Evolutionary conservation across 30 jellyfish, hydroid and myxozoan species (phyloP).

Genomic region (Euphysa ruthae): DNA sequence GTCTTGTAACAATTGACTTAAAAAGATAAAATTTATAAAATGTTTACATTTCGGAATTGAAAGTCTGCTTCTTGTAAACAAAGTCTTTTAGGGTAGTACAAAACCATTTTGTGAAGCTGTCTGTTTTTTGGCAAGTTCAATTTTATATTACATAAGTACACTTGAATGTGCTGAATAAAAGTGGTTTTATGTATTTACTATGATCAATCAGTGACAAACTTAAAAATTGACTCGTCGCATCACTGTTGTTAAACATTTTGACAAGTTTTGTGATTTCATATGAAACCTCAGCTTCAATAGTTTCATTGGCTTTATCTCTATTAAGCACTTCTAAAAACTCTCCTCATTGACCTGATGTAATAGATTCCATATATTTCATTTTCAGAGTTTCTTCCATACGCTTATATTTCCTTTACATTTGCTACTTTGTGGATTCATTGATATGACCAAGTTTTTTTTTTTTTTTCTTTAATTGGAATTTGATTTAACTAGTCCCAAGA

Average conservation of each 20-base stretch:
- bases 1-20: background rate
- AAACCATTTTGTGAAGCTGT: background rate
- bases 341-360: background rate
- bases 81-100: conserved; percentile 1
- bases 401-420: background rate
- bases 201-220: background rate
- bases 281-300: background rate
- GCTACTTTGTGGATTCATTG: background rate
- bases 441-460: background rate
- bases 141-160: background rate
- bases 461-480: background rate
- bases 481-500: conserved; percentile 1
- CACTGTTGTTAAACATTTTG: background rate
- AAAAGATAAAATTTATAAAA: background rate
- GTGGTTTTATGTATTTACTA: background rate
- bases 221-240: background rate
- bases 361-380: background rate
- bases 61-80: background rate
- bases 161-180: background rate
- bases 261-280: background rate
- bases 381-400: background rate
- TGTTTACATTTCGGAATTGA: background rate
- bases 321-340: conserved; percentile 5
- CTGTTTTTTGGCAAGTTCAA: background rate
- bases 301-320: background rate